A percentile compares a stretch with the other conserved stretches of the same genome.
Evolutionary conservation across 2,113 vertebrate species (phyloP).

Genomic region (Poicephalus meyeri): DNA sequence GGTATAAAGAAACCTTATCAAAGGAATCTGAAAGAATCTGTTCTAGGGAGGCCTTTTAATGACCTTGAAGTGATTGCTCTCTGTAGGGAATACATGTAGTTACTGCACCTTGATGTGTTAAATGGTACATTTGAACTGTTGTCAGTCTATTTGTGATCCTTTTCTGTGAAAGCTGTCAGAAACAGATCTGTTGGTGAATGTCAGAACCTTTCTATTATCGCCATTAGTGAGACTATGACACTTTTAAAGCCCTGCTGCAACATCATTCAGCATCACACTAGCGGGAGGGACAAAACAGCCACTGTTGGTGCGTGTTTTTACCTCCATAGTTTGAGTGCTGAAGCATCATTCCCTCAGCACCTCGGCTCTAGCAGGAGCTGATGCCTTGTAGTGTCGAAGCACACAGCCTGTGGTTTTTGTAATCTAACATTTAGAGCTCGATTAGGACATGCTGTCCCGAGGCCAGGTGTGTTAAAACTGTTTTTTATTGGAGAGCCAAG

Average conservation of each 20-base stretch:
- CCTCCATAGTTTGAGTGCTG: background rate
- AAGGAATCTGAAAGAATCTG: background rate
- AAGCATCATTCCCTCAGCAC: background rate
- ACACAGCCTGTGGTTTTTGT: background rate
- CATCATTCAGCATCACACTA: background rate
- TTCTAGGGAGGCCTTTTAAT: slow-evolving; percentile 1
- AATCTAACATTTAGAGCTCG: background rate
- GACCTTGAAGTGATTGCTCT: slow-evolving; percentile 10
- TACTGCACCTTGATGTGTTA: slow-evolving; percentile 24
- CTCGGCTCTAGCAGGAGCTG: background rate
- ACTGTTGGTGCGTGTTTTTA: rapidly evolving
- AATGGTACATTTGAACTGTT: background rate
- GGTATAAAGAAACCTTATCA: background rate
- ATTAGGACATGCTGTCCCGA: background rate
- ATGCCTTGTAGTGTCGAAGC: background rate
- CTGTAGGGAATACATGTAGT: background rate
- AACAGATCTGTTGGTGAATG: background rate
- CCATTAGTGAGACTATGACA: background rate
- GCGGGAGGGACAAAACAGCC: background rate
- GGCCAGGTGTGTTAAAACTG: background rate
- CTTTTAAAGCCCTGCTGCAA: background rate
- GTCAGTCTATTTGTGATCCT: background rate
- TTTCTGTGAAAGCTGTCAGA: background rate
- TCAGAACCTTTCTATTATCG: slow-evolving; percentile 17
- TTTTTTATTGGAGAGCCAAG: background rate